Base-by-base conservation (phyloP, 2,888 invertebrate genomes). In the Orthosia gothica region DNA sequence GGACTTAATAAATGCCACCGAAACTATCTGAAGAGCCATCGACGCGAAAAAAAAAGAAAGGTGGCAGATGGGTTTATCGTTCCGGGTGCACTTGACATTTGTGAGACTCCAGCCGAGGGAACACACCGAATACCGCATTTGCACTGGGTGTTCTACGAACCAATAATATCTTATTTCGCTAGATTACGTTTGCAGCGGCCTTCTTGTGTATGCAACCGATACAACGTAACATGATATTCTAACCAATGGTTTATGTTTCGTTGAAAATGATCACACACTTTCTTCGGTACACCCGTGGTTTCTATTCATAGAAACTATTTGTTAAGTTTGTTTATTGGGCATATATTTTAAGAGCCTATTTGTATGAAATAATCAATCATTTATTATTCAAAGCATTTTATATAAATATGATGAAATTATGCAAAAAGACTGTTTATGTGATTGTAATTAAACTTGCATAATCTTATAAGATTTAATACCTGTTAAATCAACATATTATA, bases 181-280 rank as follows among this genome's bases (percentile, higher is more conserved):
- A 45, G n/a, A 59, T 45, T 59, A 61, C 16, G 4, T 20, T 61
- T 47, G 16, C 1, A 4, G 9, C 15, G 59, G 59, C 3, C 20
- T 45, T 9, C 20, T 23, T 55, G 7, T 2, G 45, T 23, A 55
- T 5, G 54, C 15, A 61, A 61, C 20, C 15, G 20, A 61, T 20
- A 54, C n/a, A 57, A 40, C 45, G 67, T 70, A 80, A 83, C 26
- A 58, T 20, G 61, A 80, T 58, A 79, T 58, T 68, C 12, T 23
- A 55, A 50, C 49, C 57, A 45, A 58, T 65, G 81, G 74, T n/a
- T 70, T 68, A 26, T 55, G 26, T 83, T 65, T 74, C 81, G 13
- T 62, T 54, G 18, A 20, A 40, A 45, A 45, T 20, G 20, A 32
- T 18, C 2, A 3, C 61, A 59, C 12, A 57, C 68, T 80, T 80